Conservation (phyloP, 2,888 invertebrate species). For the Nemotelus nigrinus region DNA sequence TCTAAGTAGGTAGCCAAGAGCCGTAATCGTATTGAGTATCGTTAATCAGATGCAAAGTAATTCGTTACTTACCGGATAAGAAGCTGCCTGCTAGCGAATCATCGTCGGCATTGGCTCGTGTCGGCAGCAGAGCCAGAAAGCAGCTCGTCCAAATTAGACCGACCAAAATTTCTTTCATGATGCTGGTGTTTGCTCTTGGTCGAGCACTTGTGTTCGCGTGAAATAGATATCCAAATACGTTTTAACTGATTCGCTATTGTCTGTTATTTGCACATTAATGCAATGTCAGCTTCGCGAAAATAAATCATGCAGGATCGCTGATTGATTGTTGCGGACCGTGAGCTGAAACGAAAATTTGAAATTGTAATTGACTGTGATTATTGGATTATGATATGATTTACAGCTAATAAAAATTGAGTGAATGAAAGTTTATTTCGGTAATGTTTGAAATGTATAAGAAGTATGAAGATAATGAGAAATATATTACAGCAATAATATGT, state of each 20-base stretch:
- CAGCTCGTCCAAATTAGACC: slow-evolving; percentile 37
- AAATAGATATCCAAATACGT: not conserved
- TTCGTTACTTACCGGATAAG: slow-evolving; percentile 74
- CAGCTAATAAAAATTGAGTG: too few relatives aligned
- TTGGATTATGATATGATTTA: too few relatives aligned
- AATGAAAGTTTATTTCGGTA: too few relatives aligned
- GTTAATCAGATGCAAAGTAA: slow-evolving; percentile 20
- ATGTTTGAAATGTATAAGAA: too few relatives aligned
- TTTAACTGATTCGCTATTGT: slow-evolving; percentile 15
- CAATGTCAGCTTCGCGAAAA: not conserved
- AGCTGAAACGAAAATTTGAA: too few relatives aligned
- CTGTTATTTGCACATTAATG: not conserved
- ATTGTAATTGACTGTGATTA: too few relatives aligned
- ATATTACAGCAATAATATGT: too few relatives aligned
- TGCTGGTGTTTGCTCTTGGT: slow-evolving; percentile 14
- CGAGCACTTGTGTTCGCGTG: not conserved
- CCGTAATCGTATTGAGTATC: not conserved
- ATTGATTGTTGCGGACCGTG: too few relatives aligned
- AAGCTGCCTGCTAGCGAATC: slow-evolving; percentile 85
- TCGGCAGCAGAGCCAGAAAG: not conserved
- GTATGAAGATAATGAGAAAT: too few relatives aligned
- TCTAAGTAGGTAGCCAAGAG: not conserved
- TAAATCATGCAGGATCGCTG: too few relatives aligned
- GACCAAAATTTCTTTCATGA: slow-evolving; percentile 53
- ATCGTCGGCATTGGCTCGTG: slow-evolving; percentile 66